These are phyloP conservation scores for Darevskia nairensis DNA, from an alignment of 2,797 vertebrate species.

Conservation along the genomic window DNA sequence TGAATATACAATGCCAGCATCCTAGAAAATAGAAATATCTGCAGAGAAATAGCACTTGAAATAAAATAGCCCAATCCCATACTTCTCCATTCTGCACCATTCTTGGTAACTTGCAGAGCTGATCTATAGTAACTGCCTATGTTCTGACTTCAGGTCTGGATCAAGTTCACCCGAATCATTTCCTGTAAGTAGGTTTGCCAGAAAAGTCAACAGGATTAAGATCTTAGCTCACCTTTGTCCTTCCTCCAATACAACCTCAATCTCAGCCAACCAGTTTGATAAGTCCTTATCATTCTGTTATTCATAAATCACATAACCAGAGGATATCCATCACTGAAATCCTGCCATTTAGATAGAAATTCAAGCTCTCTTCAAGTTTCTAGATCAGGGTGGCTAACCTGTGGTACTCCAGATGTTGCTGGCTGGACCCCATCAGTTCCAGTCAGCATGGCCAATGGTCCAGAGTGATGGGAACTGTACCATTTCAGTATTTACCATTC, in stretches of 20 bases:
- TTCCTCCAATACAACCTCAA: background rate
- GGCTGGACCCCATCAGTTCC: too few species aligned
- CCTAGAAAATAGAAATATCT: background rate
- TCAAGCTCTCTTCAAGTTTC: background rate
- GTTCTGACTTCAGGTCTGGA: background rate
- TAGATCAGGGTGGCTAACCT: background rate
- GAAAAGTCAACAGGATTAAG: background rate
- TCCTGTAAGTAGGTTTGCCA: background rate
- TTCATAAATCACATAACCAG: background rate
- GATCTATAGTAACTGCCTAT: background rate
- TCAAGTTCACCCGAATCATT: background rate
- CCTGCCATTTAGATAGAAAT: background rate
- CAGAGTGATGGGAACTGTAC: too few species aligned
- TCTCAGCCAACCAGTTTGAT: background rate
- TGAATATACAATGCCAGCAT: background rate
- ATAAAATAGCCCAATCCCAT: background rate
- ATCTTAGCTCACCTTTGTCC: background rate
- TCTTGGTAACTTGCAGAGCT: background rate
- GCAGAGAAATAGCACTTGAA: background rate
- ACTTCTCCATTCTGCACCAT: background rate
- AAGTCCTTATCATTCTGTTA: background rate
- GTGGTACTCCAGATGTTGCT: too few species aligned
- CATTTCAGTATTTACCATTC: background rate
- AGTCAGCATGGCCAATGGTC: too few species aligned
- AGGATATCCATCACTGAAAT: background rate